phyloP scores from a whole-genome alignment of 2,888 invertebrate genomes.

The Tipula helvola region DNA sequence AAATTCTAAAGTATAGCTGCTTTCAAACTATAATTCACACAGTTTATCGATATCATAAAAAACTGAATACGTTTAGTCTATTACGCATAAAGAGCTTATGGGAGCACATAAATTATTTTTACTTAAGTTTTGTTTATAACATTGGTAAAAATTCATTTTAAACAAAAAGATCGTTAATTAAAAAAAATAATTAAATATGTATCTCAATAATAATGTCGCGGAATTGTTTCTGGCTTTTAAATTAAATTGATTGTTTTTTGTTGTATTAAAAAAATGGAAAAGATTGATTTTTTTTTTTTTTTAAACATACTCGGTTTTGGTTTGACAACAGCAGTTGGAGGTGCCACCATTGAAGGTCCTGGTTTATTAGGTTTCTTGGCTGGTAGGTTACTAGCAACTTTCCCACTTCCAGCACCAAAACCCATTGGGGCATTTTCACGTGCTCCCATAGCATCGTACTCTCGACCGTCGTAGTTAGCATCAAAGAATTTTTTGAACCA shows the following conservation, averaged over 20 bases:
- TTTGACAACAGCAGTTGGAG: constrained; percentile 19
- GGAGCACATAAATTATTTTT: neutral
- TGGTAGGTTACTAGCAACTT: constrained; percentile 7
- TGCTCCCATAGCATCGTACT: constrained; percentile 81
- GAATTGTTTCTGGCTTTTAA: neutral
- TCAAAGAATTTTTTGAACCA: constrained; percentile 99
- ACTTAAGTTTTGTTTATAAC: neutral
- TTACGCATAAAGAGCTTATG: neutral
- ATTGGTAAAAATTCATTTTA: neutral
- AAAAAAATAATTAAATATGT: neutral
- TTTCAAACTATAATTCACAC: neutral
- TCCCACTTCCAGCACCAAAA: constrained; percentile 40
- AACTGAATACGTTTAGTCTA: neutral
- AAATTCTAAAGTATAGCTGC: neutral
- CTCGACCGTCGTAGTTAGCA: constrained; percentile 91
- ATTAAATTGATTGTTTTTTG: neutral
- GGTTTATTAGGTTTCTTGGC: constrained; percentile 25
- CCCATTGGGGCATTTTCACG: constrained; percentile 81
- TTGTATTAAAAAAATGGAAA: constrained; percentile 9
- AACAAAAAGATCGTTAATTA: constrained; percentile 5
- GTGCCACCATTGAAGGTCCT: constrained; percentile 21
- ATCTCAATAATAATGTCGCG: neutral
- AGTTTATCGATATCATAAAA: neutral
- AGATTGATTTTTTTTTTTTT: neutral
- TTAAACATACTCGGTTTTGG: constrained; percentile 20